Evolutionary conservation across 1,140 invertebrate species (phyloP).

Genomic region (Bombus superbus): DNA sequence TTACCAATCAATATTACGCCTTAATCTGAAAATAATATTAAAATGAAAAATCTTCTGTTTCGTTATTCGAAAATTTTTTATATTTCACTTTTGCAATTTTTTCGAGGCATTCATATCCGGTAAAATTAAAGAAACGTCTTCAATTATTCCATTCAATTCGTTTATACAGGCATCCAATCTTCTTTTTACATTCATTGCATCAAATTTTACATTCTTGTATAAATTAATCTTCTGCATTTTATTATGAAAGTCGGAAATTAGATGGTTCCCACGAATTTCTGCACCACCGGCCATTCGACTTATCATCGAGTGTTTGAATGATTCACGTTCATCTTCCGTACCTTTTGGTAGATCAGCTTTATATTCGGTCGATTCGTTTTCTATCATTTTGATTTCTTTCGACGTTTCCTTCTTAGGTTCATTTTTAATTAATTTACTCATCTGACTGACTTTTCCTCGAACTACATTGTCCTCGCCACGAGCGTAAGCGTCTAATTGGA

Average conservation of each 20-base stretch:
- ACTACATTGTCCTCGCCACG: neutral
- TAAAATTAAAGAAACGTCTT: slow-evolving; percentile 50
- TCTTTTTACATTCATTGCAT: slow-evolving; percentile 28
- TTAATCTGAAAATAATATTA: neutral
- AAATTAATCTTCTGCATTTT: slow-evolving; percentile 16
- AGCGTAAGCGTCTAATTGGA: neutral
- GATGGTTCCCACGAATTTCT: neutral
- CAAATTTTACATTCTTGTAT: slow-evolving; percentile 5
- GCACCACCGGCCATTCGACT: slow-evolving; percentile 18
- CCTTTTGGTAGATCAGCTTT: neutral
- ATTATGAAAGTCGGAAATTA: neutral
- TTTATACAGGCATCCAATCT: slow-evolving; percentile 58
- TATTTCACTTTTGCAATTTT: neutral
- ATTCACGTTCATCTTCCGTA: neutral
- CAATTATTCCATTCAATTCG: slow-evolving; percentile 63
- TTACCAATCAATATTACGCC: neutral
- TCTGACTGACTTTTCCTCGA: neutral
- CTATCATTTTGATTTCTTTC: neutral
- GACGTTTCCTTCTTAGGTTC: neutral
- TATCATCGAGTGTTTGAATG: neutral
- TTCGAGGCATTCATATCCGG: neutral
- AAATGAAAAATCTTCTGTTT: neutral
- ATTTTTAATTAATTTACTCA: neutral
- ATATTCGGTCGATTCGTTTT: neutral
- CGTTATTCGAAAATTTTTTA: neutral